Percentiles rank a stretch among this genome's conserved stretches.
phyloP scores from a whole-genome alignment of 2,797 vertebrate species.

The Eurystomus glaucurus region DNA sequence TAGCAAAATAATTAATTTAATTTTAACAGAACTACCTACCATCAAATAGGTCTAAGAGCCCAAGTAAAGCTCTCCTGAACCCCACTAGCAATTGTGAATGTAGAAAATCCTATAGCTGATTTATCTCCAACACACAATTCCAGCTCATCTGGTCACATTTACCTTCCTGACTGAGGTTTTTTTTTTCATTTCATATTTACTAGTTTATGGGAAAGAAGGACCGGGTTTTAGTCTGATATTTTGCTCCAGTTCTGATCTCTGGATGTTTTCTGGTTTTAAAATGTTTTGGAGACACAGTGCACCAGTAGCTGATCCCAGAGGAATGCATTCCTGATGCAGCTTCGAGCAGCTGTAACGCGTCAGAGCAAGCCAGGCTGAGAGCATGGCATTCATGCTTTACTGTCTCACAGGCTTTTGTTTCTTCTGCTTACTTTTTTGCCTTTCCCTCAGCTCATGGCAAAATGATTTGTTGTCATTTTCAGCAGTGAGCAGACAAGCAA shows the following conservation, averaged over 20 bases:
- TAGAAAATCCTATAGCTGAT: not conserved
- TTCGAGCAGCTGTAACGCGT: not conserved
- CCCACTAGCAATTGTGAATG: fast-evolving
- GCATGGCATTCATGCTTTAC: not conserved
- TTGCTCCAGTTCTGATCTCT: not conserved
- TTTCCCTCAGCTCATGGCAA: not conserved
- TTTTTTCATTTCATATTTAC: not conserved
- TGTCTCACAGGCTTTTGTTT: not conserved
- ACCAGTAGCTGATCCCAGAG: not conserved
- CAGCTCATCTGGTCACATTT: not conserved
- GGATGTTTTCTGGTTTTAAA: not conserved
- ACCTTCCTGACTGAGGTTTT: not conserved
- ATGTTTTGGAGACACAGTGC: not conserved
- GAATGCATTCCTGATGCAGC: not conserved
- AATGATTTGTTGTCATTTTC: conserved; percentile 1
- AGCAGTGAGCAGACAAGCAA: not conserved
- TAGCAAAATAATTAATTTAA: not conserved
- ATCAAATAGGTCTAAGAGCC: not conserved
- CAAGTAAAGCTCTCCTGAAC: not conserved
- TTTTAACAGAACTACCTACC: not conserved
- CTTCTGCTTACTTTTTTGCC: not conserved
- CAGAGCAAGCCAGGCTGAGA: not conserved
- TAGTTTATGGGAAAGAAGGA: not conserved
- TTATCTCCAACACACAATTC: not conserved
- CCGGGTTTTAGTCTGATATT: not conserved